Conservation (phyloP, 2,888 invertebrate species). For the Himalopsyche kuldschensis region DNA sequence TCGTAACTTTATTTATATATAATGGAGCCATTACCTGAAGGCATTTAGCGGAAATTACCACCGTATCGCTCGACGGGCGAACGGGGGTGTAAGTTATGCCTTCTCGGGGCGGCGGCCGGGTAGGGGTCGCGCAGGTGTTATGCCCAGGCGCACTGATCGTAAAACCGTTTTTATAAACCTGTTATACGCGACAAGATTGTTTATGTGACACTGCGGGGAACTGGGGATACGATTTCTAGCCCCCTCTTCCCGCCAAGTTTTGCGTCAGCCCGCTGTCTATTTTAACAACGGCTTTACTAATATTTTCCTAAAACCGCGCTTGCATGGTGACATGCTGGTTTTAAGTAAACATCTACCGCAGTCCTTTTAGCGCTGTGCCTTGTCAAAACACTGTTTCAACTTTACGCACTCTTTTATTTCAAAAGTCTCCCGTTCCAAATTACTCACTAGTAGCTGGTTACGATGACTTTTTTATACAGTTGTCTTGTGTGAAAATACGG, state of each 20-base stretch:
- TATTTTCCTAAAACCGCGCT: not conserved
- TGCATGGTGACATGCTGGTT: not conserved
- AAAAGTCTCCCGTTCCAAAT: not conserved
- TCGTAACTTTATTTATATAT: constrained; percentile 1
- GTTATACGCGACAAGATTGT: constrained; percentile 21
- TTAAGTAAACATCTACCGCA: not conserved
- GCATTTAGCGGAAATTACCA: constrained; percentile 4
- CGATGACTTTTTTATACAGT: no score
- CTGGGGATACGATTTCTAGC: not conserved
- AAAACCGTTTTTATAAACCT: constrained; percentile 23
- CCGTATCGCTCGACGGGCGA: not conserved
- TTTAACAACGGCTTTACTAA: not conserved
- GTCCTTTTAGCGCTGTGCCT: not conserved
- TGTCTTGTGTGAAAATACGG: no score
- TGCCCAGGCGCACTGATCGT: constrained; percentile 12
- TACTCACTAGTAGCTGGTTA: no score
- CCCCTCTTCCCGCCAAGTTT: not conserved
- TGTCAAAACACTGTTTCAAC: not conserved
- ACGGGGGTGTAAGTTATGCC: not conserved
- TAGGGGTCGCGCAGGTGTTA: constrained; percentile 7
- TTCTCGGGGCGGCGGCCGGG: not conserved
- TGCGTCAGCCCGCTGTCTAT: not conserved
- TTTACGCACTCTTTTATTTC: not conserved
- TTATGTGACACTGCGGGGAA: constrained; percentile 8
- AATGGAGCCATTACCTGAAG: constrained; percentile 1